phyloP scores from a whole-genome alignment of 2,113 vertebrate genomes.

The Sminthopsis crassicaudata region DNA sequence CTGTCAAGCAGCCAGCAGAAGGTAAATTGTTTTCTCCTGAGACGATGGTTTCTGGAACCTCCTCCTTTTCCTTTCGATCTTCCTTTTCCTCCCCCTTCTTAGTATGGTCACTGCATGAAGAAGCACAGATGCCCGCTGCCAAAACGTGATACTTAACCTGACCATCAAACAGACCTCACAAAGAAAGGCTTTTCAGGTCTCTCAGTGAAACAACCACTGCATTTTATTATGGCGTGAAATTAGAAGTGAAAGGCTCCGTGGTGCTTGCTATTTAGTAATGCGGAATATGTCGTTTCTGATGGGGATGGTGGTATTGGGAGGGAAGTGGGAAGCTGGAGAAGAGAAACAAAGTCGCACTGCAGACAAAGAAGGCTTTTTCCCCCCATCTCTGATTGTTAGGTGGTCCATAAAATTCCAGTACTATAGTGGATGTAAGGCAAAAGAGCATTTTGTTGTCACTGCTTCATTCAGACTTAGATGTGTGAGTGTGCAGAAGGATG shows the following conservation, averaged over 20 bases:
- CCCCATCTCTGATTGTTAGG: constrained; percentile 63
- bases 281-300: constrained; percentile 84
- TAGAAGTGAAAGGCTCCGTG: constrained; percentile 87
- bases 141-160: constrained; percentile 84
- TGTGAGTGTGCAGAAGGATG: constrained; percentile 65
- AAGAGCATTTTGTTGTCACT: constrained; percentile 68
- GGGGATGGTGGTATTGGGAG: constrained; percentile 63
- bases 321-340: constrained; percentile 78
- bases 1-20: constrained; percentile 50
- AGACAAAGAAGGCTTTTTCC: constrained; percentile 77
- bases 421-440: constrained; percentile 53
- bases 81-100: background rate
- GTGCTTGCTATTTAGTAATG: constrained; percentile 87
- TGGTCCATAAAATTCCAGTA: constrained; percentile 68
- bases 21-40: constrained; percentile 38
- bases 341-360: constrained; percentile 83
- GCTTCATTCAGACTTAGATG: constrained; percentile 60
- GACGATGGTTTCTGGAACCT: constrained; percentile 20
- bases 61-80: constrained; percentile 27
- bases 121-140: constrained; percentile 84
- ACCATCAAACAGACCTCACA: constrained; percentile 85
- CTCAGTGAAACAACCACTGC: constrained; percentile 87
- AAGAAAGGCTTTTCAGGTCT: constrained; percentile 88
- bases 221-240: constrained; percentile 92
- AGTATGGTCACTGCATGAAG: constrained; percentile 78